Evolutionary conservation across 2,888 invertebrate species (phyloP).

Genomic region (Diaperis boleti): DNA sequence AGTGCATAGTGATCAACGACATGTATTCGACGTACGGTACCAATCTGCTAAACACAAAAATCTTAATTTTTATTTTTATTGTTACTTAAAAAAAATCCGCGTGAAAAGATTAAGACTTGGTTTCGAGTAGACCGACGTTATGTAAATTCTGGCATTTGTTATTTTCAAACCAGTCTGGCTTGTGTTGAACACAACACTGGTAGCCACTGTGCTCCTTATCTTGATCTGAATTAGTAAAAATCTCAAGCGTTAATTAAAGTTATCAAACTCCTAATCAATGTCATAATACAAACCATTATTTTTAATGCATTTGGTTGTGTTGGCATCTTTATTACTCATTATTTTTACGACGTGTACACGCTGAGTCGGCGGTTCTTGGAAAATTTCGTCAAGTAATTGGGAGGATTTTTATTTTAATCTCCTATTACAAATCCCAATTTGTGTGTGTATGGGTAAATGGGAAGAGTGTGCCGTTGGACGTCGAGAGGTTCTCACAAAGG

Average conservation of each 20-base stretch:
- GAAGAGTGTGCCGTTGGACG: constrained; percentile 23
- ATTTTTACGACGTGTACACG: constrained; percentile 46
- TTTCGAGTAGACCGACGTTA: constrained; percentile 19
- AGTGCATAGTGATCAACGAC: too few species aligned
- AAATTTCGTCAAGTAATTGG: constrained; percentile 2
- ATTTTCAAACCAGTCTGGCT: constrained; percentile 45
- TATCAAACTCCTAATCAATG: constrained; percentile 56
- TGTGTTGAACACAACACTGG: constrained; percentile 55
- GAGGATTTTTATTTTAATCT: neutral
- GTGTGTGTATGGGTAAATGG: neutral
- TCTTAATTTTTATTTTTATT: too few species aligned
- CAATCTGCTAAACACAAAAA: too few species aligned
- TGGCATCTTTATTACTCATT: constrained; percentile 56
- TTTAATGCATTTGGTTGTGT: constrained; percentile 52
- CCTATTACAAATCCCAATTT: neutral
- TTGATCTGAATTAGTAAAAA: constrained; percentile 59
- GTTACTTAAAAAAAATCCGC: neutral
- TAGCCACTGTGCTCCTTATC: constrained; percentile 57
- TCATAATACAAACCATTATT: constrained; percentile 56
- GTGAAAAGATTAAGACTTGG: constrained; percentile 34
- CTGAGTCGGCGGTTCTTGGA: constrained; percentile 9
- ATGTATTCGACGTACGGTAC: too few species aligned
- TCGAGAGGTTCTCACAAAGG: constrained; percentile 36
- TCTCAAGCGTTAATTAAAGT: constrained; percentile 58
- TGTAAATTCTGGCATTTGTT: constrained; percentile 44